Conservation (phyloP, 2,888 invertebrate species). For the Lithosia quadra region DNA sequence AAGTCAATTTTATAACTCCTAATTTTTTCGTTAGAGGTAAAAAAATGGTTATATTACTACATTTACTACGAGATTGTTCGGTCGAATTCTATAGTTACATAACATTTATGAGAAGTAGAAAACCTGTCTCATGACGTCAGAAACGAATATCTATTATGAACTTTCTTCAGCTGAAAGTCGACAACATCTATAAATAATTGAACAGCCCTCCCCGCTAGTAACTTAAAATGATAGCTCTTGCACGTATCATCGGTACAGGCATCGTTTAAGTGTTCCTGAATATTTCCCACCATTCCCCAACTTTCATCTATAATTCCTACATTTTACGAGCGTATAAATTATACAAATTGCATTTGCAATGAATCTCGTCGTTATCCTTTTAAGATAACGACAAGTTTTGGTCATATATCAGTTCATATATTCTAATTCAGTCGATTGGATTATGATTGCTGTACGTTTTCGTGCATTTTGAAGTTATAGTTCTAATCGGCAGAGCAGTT, state of each 20-base stretch:
- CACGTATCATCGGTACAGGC: conserved; percentile 48
- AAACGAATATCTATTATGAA: conserved; percentile 30
- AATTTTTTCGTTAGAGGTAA: no score
- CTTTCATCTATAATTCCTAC: conserved; percentile 40
- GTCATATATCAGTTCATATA: not conserved
- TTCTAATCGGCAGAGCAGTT: no score
- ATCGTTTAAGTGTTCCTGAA: conserved; percentile 45
- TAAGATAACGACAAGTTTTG: conserved; percentile 3
- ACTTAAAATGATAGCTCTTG: conserved; percentile 48
- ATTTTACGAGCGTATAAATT: conserved; percentile 41
- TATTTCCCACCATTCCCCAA: conserved; percentile 33
- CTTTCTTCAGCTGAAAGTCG: conserved; percentile 41
- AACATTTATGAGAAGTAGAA: not conserved
- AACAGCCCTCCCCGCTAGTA: conserved; percentile 53
- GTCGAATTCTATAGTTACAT: no score
- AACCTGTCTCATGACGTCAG: conserved; percentile 15
- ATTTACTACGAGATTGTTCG: no score
- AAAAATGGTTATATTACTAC: no score
- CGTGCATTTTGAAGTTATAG: no score
- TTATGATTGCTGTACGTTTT: not conserved
- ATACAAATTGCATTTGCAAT: conserved; percentile 18
- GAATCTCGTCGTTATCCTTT: conserved; percentile 5
- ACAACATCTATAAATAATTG: conserved; percentile 59
- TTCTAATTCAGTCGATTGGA: not conserved
- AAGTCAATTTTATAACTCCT: no score